Conservation (phyloP, 2,797 vertebrate species). For the Hylomyscus alleni region DNA sequence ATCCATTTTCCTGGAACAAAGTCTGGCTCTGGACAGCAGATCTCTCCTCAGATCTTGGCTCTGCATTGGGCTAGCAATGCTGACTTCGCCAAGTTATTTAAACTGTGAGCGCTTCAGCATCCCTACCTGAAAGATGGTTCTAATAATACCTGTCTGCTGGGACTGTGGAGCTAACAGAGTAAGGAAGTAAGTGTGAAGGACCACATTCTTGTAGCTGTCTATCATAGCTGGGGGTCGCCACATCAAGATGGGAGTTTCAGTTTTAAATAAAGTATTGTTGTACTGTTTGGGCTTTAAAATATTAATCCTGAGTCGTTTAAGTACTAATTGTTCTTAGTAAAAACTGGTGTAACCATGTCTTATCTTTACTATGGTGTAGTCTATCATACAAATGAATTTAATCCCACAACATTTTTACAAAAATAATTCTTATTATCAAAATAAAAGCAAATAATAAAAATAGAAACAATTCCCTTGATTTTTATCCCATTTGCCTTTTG, state of each 20-base stretch:
- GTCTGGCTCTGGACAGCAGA: constrained; percentile 35
- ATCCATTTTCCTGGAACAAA: constrained; percentile 51
- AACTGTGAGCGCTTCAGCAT: constrained; percentile 10
- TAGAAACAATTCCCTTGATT: background rate
- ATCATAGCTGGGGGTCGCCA: background rate
- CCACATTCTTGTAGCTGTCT: background rate
- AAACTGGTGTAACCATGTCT: background rate
- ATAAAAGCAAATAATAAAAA: constrained; percentile 19
- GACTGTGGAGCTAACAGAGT: background rate
- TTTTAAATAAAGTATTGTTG: constrained; percentile 4
- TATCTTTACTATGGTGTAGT: background rate
- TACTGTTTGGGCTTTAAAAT: background rate
- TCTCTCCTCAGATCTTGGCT: constrained; percentile 22
- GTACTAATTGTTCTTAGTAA: background rate
- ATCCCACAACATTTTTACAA: background rate
- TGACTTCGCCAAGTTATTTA: constrained; percentile 27
- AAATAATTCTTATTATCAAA: background rate
- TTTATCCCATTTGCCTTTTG: background rate
- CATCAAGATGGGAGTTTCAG: background rate
- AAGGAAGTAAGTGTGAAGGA: background rate
- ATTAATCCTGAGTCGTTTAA: constrained; percentile 1
- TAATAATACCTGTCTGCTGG: background rate
- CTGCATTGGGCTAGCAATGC: background rate
- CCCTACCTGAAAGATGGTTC: background rate
- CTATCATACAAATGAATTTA: background rate